Evolutionary conservation across 2,888 invertebrate genomes (phyloP), one percentile per base, ranked within the genome.

Genomic region (Polyommatus icarus): DNA sequence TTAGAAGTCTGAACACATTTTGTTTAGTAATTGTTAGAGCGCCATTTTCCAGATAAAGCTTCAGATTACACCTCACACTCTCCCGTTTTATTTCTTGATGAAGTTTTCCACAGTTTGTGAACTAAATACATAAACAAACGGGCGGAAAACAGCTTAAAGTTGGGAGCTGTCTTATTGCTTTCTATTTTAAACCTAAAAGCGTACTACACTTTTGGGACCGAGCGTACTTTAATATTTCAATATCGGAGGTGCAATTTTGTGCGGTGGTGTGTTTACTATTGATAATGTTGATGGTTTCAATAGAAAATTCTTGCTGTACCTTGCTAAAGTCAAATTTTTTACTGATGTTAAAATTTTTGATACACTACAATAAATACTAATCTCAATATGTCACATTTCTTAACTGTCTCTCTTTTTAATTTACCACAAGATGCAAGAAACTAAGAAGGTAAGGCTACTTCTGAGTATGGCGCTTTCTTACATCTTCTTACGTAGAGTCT

Each of bases 21-120:
- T 24, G 75, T 50, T 75, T 24, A 24, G 75, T 50, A 75, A 75
- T 50, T 75, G 75, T 75, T 75, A 54, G 75, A 50, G 72, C 72
- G 40, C 72, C 20, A 50, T 75, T 50, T 75, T 75, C 83, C 84
- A 85, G 84, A 83, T 83, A 80, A 87, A 81, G 84, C 82, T 81
- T 87, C 86, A 85, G 85, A 88, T 85, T 86, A 82, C 81, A 82
- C 82, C 81, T 82, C 77, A 79, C 82, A 81, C 80, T 80, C 81
- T 76, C 78, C 76, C 77, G 80, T 80, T 82, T 82, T 81, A 80
- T 83, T 80, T 78, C 76, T 78, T 67, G 77, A 79, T 78, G 80
- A 76, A 80, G 80, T 78, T 80, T 76, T 75, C 79, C 76, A 50
- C 50, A 54, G 71, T 72, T 29, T 46, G 32, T 46, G 46, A 24